Base-by-base conservation (phyloP, 1,140 invertebrate genomes). In the Vanessa atalanta region DNA sequence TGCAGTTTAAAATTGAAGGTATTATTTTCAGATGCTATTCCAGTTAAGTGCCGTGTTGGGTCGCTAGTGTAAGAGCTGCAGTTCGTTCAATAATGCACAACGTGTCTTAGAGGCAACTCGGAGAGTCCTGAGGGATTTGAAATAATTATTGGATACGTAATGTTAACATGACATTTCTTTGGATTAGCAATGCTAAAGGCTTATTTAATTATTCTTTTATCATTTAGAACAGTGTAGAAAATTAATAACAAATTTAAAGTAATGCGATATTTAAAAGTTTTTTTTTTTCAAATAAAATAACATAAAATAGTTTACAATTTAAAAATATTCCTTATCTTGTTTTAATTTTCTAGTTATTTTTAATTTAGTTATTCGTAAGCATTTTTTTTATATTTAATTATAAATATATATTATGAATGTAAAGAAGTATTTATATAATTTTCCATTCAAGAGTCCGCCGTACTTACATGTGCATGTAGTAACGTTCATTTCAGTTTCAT, bases 1-100 rank as follows among this genome's bases (percentile, higher is more conserved):
- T 37, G 14, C 57, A 37, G 31, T 26, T 61, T 61, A n/a, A 37
- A 61, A 37, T 61, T 61, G 12, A 37, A 61, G 31, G 31, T 61
- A 61, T 61, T 61, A 61, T 61, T 61, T 61, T 37, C 31, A 61
- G 57, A 61, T 61, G 57, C 57, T 61, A 61, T 61, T 23, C 31
- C 57, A 61, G 23, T 61, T 31, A 31, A 61, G 57, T 61, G 57
- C 57, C 13, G 31, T 61, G 57, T 43, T 61, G 57, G 57, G 57
- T 61, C 57, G 57, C 26, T 37, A 61, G 57, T 37, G 57, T 61
- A 26, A 23, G 53, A 57, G 57, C 57, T 31, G 57, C 31, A 61
- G 57, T 61, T 61, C 43, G 57, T 9, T 61, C 31, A 61, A 61
- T 61, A 61, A 61, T 61, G 57, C 57, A 61, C 26, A 31, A 26